Conservation (phyloP, 1,140 invertebrate species). For the Pogonus chalceus region DNA sequence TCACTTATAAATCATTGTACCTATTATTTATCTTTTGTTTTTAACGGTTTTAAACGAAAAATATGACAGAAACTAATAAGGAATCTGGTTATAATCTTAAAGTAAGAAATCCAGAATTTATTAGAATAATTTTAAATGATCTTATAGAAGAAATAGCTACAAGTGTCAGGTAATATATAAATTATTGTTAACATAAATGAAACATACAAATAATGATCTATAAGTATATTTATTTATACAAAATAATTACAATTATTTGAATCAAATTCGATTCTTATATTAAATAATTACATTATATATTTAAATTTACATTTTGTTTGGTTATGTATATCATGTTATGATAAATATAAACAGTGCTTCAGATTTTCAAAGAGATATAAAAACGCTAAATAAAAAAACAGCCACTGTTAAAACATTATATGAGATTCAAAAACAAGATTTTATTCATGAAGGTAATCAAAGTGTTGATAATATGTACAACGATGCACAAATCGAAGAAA, state of each 20-base stretch:
- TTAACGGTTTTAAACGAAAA: too few species aligned
- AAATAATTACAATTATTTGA: too few species aligned
- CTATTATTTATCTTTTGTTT: too few species aligned
- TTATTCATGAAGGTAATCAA: not conserved
- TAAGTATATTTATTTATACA: too few species aligned
- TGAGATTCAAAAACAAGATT: not conserved
- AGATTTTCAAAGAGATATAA: not conserved
- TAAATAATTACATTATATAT: too few species aligned
- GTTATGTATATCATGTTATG: too few species aligned
- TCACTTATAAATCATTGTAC: too few species aligned
- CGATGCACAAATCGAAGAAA: not conserved
- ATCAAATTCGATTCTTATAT: too few species aligned
- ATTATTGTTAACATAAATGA: too few species aligned
- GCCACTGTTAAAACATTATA: not conserved
- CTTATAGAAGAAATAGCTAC: not conserved
- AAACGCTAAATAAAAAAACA: not conserved
- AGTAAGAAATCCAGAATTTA: not conserved
- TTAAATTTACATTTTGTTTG: too few species aligned
- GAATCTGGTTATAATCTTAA: not conserved
- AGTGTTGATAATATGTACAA: not conserved
- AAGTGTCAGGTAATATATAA: not conserved
- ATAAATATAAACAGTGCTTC: not conserved
- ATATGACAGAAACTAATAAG: not conserved
- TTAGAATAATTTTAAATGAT: not conserved
- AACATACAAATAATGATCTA: too few species aligned